Conservation (phyloP, 2,797 vertebrate species). For the Bradypodion ventrale region DNA sequence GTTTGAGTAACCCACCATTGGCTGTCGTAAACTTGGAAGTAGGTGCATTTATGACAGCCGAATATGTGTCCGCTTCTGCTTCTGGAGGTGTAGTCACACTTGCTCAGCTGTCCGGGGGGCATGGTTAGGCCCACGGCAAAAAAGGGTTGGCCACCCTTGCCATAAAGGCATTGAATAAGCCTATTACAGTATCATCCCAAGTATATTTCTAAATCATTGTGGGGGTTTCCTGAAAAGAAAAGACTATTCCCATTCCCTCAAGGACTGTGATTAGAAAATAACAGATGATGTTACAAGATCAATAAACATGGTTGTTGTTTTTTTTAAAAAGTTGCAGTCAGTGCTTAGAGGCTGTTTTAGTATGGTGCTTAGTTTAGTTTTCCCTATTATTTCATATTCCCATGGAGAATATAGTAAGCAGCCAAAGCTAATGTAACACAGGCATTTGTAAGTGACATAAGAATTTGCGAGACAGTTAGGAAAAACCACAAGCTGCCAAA, state of each 20-base stretch:
- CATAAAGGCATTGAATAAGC: not conserved
- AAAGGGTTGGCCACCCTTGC: too few species aligned
- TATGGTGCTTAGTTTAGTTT: not conserved
- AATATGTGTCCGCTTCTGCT: too few species aligned
- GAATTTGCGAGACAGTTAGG: not conserved
- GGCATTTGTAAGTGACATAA: conserved; percentile 7
- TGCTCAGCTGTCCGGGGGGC: too few species aligned
- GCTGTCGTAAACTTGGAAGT: too few species aligned
- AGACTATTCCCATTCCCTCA: not conserved
- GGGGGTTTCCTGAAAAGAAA: not conserved
- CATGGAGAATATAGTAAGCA: conserved; percentile 31
- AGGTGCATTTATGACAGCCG: too few species aligned
- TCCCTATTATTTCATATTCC: conserved; percentile 41
- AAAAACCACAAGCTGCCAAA: conserved; percentile 27
- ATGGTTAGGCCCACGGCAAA: too few species aligned
- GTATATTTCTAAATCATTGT: not conserved
- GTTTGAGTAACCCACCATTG: too few species aligned
- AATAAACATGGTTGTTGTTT: conserved; percentile 3
- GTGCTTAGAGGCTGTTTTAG: not conserved
- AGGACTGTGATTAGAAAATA: not conserved
- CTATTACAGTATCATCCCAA: not conserved
- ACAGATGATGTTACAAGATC: conserved; percentile 5
- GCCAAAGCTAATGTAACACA: conserved; percentile 16
- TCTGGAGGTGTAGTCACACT: too few species aligned
- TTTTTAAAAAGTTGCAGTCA: conserved; percentile 21